Evolutionary conservation across 2,888 invertebrate species (phyloP), one percentile per base, ranked within the genome.

Genomic region (Tethea ocularis): DNA sequence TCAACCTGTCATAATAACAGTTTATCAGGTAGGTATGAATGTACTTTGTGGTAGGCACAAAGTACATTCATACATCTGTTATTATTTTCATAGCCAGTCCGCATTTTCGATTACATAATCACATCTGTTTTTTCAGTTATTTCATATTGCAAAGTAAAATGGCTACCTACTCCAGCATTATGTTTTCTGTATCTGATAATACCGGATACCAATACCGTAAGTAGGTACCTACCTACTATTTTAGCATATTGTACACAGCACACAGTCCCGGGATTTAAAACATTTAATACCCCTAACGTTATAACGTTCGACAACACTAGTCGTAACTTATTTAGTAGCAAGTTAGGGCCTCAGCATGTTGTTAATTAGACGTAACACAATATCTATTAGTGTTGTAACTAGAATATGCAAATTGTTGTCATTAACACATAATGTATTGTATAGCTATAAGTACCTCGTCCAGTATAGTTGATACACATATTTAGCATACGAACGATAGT

Each of bases 291-390:
- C 20, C 46, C 20, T 46, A 46, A 46, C 10, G 8, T 24, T 46
- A 46, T 10, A 2, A 8, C 17, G 46, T 10, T 20, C 10, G 46
- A 8, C 46, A 46, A 2, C 46, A 46, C 46, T 46, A 46, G 46
- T 38, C 15, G 38, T 15, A 6, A 38, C 38, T n/a, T 41, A 41
- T 41, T 41, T 46, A 46, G 46, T 10, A 46, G 20, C 46, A 20
- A 46, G 46, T n/a, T 46, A 41, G 41, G n/a, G 6, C 17, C 41
- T 17, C 41, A 41, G 46, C 20, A 46, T 8, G 46, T 20, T 54
- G 60, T 56, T 69, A 76, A 78, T 78, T 78, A 76, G 67, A 41
- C 62, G 66, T 59, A 67, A 64, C 69, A 64, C 61, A 67, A 65
- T 61, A 56, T 29, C 64, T 56, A 74, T 78, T 77, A 78, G 68